These are phyloP conservation scores for Drosophila melanica DNA, from an alignment of 1,140 invertebrate species.

Conservation along the genomic window DNA sequence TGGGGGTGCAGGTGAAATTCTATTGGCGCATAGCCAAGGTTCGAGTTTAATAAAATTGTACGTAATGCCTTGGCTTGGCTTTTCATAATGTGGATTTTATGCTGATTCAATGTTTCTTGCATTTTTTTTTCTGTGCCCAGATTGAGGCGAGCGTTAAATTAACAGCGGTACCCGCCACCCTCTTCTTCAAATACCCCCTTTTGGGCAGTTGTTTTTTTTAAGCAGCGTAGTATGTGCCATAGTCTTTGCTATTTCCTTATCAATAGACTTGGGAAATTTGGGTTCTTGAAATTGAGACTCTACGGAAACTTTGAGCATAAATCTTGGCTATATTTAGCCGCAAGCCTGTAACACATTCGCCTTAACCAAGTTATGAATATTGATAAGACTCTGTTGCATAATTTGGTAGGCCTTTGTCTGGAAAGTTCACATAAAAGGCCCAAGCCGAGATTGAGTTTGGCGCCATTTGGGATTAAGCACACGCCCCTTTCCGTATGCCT, in stretches of 20 bases:
- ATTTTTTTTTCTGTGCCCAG: conserved; percentile 11
- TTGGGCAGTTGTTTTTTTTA: conserved; percentile 7
- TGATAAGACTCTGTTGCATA: conserved; percentile 38
- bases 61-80: conserved; percentile 29
- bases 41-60: conserved; percentile 47
- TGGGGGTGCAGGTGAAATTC: conserved; percentile 33
- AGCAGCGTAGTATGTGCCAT: conserved; percentile 16
- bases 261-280: conserved; percentile 20
- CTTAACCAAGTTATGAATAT: conserved; percentile 52
- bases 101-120: conserved; percentile 47
- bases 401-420: conserved; percentile 34
- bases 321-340: conserved; percentile 17
- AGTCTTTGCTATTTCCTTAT: conserved; percentile 12
- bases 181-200: background rate
- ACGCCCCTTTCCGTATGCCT: background rate
- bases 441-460: conserved; percentile 32
- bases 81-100: conserved; percentile 56
- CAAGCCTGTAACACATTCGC: conserved; percentile 1
- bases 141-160: conserved; percentile 46
- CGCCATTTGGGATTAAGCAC: conserved; percentile 39
- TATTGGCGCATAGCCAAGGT: conserved; percentile 33
- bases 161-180: conserved; percentile 12
- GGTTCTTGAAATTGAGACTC: background rate
- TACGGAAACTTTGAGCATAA: conserved; percentile 5
- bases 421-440: conserved; percentile 38